Conservation (phyloP, 2,113 vertebrate species). For the Propithecus coquereli region DNA sequence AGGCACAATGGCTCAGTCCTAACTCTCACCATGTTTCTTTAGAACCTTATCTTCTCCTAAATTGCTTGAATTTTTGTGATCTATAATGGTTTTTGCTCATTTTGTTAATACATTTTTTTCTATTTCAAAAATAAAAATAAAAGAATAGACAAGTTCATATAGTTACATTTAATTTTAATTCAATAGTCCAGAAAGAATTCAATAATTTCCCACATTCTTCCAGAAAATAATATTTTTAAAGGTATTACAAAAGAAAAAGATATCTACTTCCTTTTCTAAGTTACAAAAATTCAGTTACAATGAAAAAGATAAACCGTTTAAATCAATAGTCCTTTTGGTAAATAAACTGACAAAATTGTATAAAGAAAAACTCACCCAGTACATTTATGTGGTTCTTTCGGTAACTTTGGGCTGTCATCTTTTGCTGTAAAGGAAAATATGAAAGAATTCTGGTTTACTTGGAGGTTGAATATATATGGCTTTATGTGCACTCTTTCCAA, state of each 20-base stretch:
- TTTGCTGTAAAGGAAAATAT: neutral
- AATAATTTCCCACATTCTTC: neutral
- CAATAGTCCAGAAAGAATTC: neutral
- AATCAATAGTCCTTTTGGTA: neutral
- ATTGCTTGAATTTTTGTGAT: neutral
- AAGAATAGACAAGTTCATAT: neutral
- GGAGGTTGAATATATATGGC: neutral
- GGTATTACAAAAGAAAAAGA: neutral
- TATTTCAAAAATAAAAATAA: neutral
- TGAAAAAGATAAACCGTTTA: neutral
- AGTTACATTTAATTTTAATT: neutral
- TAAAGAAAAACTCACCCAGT: conserved; percentile 33
- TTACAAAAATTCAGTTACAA: neutral
- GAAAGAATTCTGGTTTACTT: neutral
- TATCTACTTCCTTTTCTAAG: neutral
- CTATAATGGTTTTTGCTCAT: neutral
- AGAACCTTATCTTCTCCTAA: neutral
- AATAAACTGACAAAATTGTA: neutral
- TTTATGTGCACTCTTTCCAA: neutral
- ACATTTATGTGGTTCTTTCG: neutral
- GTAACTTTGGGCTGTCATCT: neutral
- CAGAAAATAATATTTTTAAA: neutral
- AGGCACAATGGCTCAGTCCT: neutral
- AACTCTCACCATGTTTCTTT: neutral
- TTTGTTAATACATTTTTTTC: neutral